Evolutionary conservation across 2,888 invertebrate species (phyloP).

Genomic region (Operophtera brumata): DNA sequence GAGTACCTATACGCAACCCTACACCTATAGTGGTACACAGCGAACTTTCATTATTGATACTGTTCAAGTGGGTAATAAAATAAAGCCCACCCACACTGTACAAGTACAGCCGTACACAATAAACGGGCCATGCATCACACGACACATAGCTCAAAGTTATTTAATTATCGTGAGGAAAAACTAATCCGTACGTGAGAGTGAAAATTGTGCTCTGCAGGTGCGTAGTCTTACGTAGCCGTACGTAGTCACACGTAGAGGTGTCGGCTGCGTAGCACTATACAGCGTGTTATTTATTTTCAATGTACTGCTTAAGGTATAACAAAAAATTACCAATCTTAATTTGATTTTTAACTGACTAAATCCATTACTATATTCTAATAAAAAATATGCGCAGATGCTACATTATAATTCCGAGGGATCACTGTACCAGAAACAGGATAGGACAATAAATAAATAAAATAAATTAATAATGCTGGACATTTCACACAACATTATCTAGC

Average conservation of each 20-base stretch:
- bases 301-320: too few species aligned
- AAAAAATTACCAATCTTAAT: too few species aligned
- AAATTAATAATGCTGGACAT: too few species aligned
- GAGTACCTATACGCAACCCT: too few species aligned
- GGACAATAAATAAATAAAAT: too few species aligned
- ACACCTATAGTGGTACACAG: background rate
- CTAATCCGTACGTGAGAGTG: conserved; percentile 72
- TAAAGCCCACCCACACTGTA: conserved; percentile 25
- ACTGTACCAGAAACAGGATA: too few species aligned
- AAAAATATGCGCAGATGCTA: too few species aligned
- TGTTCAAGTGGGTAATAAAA: conserved; percentile 29
- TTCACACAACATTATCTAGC: too few species aligned
- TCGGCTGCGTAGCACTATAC: conserved; percentile 47
- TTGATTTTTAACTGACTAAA: too few species aligned
- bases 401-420: too few species aligned
- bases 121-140: conserved; percentile 75
- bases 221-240: conserved; percentile 29
- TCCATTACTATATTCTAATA: too few species aligned
- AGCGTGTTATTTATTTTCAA: conserved; percentile 43
- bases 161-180: conserved; percentile 80
- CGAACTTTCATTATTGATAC: conserved; percentile 9
- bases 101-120: conserved; percentile 57
- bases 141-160: conserved; percentile 77
- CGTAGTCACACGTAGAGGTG: conserved; percentile 35
- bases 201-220: conserved; percentile 74